Conservation (phyloP, 2,113 vertebrate species). For the Dasyornis broadbenti region DNA sequence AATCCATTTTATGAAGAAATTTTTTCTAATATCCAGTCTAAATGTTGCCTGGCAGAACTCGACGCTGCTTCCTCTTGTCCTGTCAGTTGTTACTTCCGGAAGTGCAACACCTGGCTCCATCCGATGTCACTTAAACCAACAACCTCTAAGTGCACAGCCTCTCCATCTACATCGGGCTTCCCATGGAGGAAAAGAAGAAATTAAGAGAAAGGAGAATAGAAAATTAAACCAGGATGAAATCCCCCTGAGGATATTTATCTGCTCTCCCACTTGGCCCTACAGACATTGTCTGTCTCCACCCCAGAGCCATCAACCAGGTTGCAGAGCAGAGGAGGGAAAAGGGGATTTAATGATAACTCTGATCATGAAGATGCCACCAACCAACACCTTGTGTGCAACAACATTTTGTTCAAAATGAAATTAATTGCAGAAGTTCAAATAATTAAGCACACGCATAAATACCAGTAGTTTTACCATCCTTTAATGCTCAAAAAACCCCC, state of each 20-base stretch:
- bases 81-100: neutral
- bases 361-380: neutral
- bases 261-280: accelerated
- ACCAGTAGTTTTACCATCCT: neutral
- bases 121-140: neutral
- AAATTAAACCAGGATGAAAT: neutral
- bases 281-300: neutral
- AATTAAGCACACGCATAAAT: neutral
- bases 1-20: neutral
- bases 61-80: neutral
- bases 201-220: neutral
- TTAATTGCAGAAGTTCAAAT: neutral
- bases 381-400: accelerated
- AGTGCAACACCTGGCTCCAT: neutral
- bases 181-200: neutral
- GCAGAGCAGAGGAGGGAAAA: neutral
- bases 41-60: neutral
- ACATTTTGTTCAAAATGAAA: neutral
- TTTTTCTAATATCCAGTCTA: neutral
- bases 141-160: neutral
- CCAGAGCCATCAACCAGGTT: neutral
- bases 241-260: neutral
- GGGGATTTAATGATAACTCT: neutral
- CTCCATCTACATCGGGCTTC: neutral
- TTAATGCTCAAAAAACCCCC: neutral